Base-by-base conservation (phyloP, 1,140 invertebrate species). In the Streblospio benedicti region DNA sequence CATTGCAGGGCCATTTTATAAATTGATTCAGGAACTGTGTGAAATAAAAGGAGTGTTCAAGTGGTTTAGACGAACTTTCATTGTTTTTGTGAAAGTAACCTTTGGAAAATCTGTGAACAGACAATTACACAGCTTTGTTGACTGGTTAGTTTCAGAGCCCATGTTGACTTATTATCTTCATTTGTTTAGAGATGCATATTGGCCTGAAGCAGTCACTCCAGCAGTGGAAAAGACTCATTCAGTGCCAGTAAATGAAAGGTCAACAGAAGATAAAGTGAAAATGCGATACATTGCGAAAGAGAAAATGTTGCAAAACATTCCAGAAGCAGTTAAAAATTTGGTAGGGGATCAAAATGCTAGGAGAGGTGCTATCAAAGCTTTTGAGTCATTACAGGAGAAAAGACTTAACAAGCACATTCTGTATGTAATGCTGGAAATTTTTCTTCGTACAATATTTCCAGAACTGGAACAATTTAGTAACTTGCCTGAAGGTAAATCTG, bases 51-150 rank as follows among this genome's bases (percentile, higher is more conserved):
- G 90, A 0, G 85, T 91, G 28, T 91, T 91, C 74, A 86, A 87
- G 52, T 91, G 89, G 85, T 78, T 94, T 14, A 77, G 91, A 62
- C 86, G 87, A 68, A 91, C 88, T 28, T 80, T 94, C 3, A 92
- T 95, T 61, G 87, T 86, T 6, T 93, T 93, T 78, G 90, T 94
- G 5, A 91, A 95, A 76, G 87, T 93, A 47, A 90, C 89, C 0
- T 94, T 91, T 76, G 90, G 90, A 5, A 81, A 89, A 60, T 93
- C 89, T 25, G 93, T 94, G 47, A 93, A 92, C 73, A 86, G 89
- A 66, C 90, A 93, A 83, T 85, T 93, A 41, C 83, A 89, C 64
- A 90, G 93, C 67, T 91, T 87, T 0, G 86, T 93, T 51, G 83
- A 85, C 14, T 91, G 89, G 85, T 76, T 91, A 57, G 88, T 92